Percentiles rank a stretch among this genome's conserved stretches.
phyloP scores from a whole-genome alignment of 2,113 vertebrate species.

The Oryzias melastigma region DNA sequence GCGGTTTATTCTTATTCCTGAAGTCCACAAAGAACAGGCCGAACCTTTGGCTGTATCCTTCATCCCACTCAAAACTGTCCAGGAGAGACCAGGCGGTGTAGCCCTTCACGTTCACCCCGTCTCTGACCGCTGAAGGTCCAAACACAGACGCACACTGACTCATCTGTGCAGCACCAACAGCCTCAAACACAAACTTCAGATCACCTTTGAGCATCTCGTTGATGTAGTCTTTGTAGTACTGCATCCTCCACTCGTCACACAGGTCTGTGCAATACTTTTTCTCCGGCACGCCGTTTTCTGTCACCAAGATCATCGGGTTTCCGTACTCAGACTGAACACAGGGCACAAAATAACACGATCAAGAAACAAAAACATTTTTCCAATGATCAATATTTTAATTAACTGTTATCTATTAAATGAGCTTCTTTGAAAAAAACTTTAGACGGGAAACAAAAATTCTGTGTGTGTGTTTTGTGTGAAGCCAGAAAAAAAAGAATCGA shows the following conservation, averaged over 20 bases:
- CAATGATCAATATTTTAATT: too few species aligned
- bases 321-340: slow-evolving; percentile 83
- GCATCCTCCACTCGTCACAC: slow-evolving; percentile 88
- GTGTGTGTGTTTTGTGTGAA: too few species aligned
- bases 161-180: background rate
- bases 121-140: slow-evolving; percentile 82
- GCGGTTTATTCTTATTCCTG: slow-evolving; percentile 79
- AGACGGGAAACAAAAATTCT: too few species aligned
- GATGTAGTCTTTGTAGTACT: slow-evolving; percentile 88
- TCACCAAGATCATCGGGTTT: slow-evolving; percentile 87
- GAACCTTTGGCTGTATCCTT: slow-evolving; percentile 86
- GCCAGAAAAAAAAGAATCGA: too few species aligned
- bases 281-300: slow-evolving; percentile 88
- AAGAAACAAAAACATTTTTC: too few species aligned
- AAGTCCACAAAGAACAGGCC: slow-evolving; percentile 89
- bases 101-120: slow-evolving; percentile 85
- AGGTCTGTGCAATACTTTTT: slow-evolving; percentile 80
- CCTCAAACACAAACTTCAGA: background rate
- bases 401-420: too few species aligned
- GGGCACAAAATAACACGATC: slow-evolving; percentile 1
- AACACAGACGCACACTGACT: background rate
- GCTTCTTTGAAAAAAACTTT: too few species aligned
- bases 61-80: slow-evolving; percentile 92
- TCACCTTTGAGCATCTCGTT: slow-evolving; percentile 93
- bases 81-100: slow-evolving; percentile 91